Base-by-base conservation (phyloP, 2,888 invertebrate species). In the Carterocephalus palaemon region DNA sequence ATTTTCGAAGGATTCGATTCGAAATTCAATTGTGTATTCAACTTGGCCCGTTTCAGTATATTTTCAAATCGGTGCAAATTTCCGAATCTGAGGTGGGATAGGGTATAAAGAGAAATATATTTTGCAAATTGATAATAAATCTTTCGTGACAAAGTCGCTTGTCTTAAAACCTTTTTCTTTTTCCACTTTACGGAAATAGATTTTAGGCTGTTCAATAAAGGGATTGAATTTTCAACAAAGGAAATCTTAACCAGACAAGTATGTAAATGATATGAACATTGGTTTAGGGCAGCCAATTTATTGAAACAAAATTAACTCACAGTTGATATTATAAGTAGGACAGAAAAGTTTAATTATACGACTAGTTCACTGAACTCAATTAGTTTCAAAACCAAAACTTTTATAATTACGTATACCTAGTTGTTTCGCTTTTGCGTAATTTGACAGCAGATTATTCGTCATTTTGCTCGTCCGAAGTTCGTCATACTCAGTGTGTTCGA, bases 111-210 rank as follows among this genome's bases (percentile, higher is more conserved):
- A 34, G 10, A 34, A 43, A 26, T 62, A 72, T 75, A 75, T 78
- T 74, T 73, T 61, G 57, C 59, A 69, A 75, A 74, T 75, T 66
- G 70, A 60, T 70, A 66, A 59, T 70, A 66, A 70, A 64, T 70
- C 67, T 61, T 53, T 57, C 50, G 53, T 64, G 61, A 67, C 67
- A 62, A 61, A 64, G 58, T 62, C 67, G 58, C 69, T 70, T 74
- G 67, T 68, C 67, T 63, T 51, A 60, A 51, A 60, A 62, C 61
- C 62, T 71, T 70, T 73, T 64, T 74, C 28, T 63, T 63, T 70
- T 70, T 64, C n/a, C 70, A 57, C 52, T 57, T 56, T 46, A 47
- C 36, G 45, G 26, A 43, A 49, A 49, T 46, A 15, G 45, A 31
- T 36, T 45, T 36, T 40, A 24, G 46, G 41, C 40, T 47, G 34